Conservation (phyloP, 2,888 invertebrate genomes). For the Lepidochrysops patricia region DNA sequence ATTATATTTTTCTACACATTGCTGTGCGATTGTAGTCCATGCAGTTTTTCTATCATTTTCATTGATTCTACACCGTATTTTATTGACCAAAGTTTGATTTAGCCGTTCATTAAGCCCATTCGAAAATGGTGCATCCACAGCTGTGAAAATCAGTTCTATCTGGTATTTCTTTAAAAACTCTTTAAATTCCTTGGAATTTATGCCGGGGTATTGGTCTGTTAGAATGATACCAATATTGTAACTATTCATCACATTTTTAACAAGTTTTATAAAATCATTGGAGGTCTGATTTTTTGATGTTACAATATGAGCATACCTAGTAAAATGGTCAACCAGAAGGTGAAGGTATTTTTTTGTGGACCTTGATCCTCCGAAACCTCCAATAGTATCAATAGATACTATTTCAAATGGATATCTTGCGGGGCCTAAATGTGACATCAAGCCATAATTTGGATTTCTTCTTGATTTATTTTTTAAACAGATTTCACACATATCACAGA, state of each 20-base stretch:
- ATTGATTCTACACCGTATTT: not conserved
- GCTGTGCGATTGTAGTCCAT: not conserved
- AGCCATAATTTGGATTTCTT: constrained; percentile 1
- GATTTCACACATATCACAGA: constrained; percentile 1
- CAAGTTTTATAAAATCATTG: not conserved
- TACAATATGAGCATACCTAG: not conserved
- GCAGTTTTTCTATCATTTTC: not conserved
- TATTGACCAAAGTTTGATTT: not conserved
- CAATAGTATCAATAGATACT: constrained; percentile 21
- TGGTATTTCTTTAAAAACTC: not conserved
- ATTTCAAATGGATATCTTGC: constrained; percentile 23
- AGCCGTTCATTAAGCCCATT: too few species aligned
- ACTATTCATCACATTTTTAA: not conserved
- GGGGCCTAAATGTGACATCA: constrained; percentile 19
- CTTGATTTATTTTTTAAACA: not conserved
- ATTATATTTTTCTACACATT: constrained; percentile 1
- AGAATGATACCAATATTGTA: not conserved
- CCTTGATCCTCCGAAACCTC: constrained; percentile 6
- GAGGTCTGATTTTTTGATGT: not conserved
- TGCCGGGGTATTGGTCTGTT: constrained; percentile 23
- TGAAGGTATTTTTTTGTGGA: constrained; percentile 1
- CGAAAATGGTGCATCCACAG: not conserved
- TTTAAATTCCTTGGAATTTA: constrained; percentile 23
- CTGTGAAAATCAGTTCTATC: not conserved
- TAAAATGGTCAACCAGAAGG: not conserved